Conservation (phyloP, 35 echinoderm and acorn worm species). For the Ptychodera flava region DNA sequence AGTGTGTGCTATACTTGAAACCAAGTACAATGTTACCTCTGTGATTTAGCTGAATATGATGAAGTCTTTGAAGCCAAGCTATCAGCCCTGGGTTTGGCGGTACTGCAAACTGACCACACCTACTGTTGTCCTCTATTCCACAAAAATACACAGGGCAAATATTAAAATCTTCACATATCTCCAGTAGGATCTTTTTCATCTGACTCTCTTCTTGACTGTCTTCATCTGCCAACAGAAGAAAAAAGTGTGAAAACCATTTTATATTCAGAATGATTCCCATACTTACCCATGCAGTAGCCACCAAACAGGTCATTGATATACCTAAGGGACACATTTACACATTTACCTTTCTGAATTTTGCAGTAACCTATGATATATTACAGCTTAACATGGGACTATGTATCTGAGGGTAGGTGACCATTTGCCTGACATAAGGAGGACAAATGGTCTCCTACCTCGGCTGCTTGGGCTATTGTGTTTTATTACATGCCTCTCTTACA, state of each 20-base stretch:
- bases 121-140: neutral
- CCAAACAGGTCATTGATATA: no score
- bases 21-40: slow-evolving; percentile 40
- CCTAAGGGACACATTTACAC: no score
- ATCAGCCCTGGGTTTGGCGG: slow-evolving; percentile 37
- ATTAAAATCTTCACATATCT: neutral
- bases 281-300: no score
- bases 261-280: no score
- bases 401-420: no score
- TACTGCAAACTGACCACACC: slow-evolving; percentile 12
- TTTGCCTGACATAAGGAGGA: no score
- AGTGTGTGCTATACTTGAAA: neutral
- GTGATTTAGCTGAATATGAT: slow-evolving; percentile 32
- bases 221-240: neutral
- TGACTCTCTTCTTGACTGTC: neutral
- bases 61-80: slow-evolving; percentile 38
- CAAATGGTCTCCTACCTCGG: no score
- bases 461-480: no score
- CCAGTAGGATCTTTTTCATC: neutral
- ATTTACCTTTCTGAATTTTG: no score
- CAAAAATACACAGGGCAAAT: slow-evolving; percentile 9
- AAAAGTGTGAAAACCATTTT: neutral
- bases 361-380: no score
- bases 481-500: no score
- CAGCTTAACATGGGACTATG: no score